Conservation (phyloP, 2,797 vertebrate species). For the Galago senegalensis region DNA sequence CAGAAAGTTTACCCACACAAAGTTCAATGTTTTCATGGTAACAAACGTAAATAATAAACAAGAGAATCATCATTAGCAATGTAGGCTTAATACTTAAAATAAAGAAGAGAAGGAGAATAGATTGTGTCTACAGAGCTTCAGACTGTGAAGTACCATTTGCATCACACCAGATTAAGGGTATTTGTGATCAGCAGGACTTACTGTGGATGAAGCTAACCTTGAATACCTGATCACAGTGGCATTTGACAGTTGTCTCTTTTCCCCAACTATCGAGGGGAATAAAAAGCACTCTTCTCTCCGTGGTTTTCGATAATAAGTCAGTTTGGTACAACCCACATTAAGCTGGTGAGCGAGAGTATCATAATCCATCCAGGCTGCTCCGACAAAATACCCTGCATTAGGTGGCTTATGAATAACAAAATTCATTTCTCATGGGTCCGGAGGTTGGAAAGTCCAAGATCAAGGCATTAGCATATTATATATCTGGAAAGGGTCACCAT, state of each 20-base stretch:
- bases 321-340: not conserved
- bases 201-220: not conserved
- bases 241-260: not conserved
- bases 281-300: not conserved
- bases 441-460: not conserved
- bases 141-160: not conserved
- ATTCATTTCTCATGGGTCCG: not conserved
- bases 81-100: not conserved
- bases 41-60: constrained; percentile 23
- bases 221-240: not conserved
- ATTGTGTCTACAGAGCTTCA: not conserved
- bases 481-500: not conserved
- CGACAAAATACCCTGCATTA: not conserved
- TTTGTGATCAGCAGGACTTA: not conserved
- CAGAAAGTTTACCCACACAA: constrained; percentile 55
- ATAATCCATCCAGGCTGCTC: not conserved
- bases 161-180: not conserved
- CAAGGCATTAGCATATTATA: not conserved
- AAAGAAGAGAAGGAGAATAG: not conserved
- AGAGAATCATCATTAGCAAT: not conserved
- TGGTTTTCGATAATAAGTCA: not conserved
- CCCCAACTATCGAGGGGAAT: no score
- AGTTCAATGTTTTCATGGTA: constrained; percentile 47
- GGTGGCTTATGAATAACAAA: not conserved
- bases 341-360: not conserved